Evolutionary conservation across 2,113 vertebrate genomes (phyloP).

Genomic region (Otis tarda): DNA sequence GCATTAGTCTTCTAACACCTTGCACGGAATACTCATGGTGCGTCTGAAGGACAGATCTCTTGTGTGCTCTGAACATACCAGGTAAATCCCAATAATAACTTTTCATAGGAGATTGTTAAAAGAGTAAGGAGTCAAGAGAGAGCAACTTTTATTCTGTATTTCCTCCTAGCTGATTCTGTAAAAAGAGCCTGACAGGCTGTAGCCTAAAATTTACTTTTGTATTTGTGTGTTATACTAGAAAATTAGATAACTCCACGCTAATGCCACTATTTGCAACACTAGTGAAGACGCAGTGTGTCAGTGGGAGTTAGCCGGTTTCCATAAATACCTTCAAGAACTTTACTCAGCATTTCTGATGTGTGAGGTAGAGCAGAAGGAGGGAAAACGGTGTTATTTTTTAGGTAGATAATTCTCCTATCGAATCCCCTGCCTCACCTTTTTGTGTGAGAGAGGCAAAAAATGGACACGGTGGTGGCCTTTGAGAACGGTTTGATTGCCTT

Average conservation of each 20-base stretch:
- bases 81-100: conserved; percentile 25
- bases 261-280: not conserved
- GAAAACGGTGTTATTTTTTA: not conserved
- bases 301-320: not conserved
- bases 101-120: not conserved
- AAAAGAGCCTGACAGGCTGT: not conserved
- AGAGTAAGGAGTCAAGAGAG: not conserved
- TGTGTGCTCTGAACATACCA: not conserved
- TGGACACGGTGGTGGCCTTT: accelerated
- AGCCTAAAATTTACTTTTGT: not conserved
- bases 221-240: not conserved
- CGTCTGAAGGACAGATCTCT: conserved; percentile 29
- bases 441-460: not conserved
- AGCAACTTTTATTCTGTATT: not conserved
- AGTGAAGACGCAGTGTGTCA: not conserved
- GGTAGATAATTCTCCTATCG: not conserved
- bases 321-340: not conserved
- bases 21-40: not conserved
- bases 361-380: not conserved
- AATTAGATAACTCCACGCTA: not conserved
- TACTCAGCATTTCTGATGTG: not conserved
- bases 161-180: not conserved
- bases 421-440: not conserved
- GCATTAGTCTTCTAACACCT: not conserved
- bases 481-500: not conserved